Base-by-base conservation (phyloP, 1,140 invertebrate species). In the Papilio machaon region DNA sequence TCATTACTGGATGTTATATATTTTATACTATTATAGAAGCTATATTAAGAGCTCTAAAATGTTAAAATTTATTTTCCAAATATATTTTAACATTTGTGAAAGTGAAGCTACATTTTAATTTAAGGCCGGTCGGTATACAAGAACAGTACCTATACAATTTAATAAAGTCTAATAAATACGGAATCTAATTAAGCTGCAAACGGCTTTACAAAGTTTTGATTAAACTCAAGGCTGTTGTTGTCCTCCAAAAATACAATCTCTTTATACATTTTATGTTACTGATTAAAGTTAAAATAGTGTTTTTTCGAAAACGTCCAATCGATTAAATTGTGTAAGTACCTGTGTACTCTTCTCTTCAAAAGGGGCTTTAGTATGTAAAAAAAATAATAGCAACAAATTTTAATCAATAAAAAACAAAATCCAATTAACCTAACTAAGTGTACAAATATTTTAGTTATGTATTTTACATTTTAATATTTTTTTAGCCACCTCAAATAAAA, bases 161-260 rank as follows among this genome's bases (percentile, higher is more conserved):
- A 83, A 82, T 82, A 82, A 83, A 85, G 75, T 79, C 77, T 74
- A 79, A 82, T 82, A 83, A 85, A 82, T 82, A 81, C 80, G 23
- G 35, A 75, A 83, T 83, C 74, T 82, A 85, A 84, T 82, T 81
- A 85, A 82, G 67, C 78, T 47, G 73, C 54, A 58, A 84, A 82
- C 79, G 82, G 81, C 52, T 87, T 83, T 85, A 83, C 82, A 83
- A 81, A 87, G 79, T 85, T 87, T 80, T 84, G 83, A 87, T 85
- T 82, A 85, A 84, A 84, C 43, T 82, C 73, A 70, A 83, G 64
- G 70, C 75, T 79, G 67, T 79, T 82, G 79, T 80, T 82, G 82
- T 80, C 79, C 46, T 80, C 82, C 52, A 73, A 73, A 80, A 82
- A 82, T 82, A 82, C 23, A 82, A 82, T 74, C 75, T 82, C 23